These are phyloP conservation scores for Cataglyphis cursor DNA, from an alignment of 2,888 invertebrate genomes.

Conservation along the genomic window DNA sequence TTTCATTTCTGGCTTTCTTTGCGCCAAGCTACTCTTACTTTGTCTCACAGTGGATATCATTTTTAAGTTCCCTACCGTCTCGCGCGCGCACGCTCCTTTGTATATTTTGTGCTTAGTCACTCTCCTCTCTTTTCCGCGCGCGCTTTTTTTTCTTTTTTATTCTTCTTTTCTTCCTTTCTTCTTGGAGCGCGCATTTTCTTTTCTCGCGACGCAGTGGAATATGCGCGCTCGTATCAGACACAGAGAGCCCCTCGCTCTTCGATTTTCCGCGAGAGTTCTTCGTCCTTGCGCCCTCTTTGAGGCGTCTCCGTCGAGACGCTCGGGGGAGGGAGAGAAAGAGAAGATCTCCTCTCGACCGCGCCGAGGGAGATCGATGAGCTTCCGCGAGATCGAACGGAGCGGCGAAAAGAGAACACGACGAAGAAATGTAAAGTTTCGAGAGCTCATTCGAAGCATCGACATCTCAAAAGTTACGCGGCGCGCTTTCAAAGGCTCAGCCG, in stretches of 20 bases:
- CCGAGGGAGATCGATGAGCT: constrained; percentile 56
- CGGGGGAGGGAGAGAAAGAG: constrained; percentile 11
- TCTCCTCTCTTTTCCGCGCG: constrained; percentile 1
- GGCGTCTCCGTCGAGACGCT: constrained; percentile 16
- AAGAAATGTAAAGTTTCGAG: constrained; percentile 67
- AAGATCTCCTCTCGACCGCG: constrained; percentile 54
- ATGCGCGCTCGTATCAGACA: constrained; percentile 32
- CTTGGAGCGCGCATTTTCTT: constrained; percentile 41
- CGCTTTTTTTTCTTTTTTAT: not conserved
- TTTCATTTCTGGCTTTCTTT: constrained; percentile 55
- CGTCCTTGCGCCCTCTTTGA: constrained; percentile 42
- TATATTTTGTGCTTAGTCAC: constrained; percentile 27
- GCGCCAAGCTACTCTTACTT: constrained; percentile 46
- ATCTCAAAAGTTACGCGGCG: constrained; percentile 61
- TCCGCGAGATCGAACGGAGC: constrained; percentile 49
- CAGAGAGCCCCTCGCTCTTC: constrained; percentile 33
- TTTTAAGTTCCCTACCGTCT: constrained; percentile 47
- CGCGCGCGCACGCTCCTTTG: constrained; percentile 42
- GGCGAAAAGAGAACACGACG: constrained; percentile 21
- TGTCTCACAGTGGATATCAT: constrained; percentile 55
- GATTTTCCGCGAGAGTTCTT: constrained; percentile 45
- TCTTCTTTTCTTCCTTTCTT: not conserved
- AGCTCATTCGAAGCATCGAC: constrained; percentile 54
- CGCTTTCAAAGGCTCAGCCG: constrained; percentile 54
- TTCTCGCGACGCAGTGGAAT: constrained; percentile 24